phyloP scores from a whole-genome alignment of 2,888 invertebrate genomes.

The Agrotis ipsilon region DNA sequence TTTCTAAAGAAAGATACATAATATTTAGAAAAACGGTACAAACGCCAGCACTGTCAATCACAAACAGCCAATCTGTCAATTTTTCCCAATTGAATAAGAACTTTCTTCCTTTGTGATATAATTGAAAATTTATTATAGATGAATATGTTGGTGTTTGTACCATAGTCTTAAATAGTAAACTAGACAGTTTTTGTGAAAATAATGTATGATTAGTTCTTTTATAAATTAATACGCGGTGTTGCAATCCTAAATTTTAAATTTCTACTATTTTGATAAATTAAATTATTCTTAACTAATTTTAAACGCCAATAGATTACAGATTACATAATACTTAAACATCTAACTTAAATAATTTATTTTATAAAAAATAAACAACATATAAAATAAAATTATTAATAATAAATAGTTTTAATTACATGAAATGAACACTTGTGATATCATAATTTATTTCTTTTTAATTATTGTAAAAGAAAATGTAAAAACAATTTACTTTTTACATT shows the following conservation, averaged over 20 bases:
- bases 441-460: conserved; percentile 30
- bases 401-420: conserved; percentile 67
- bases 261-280: conserved; percentile 56
- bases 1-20: not conserved
- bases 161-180: not conserved
- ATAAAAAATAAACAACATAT: conserved; percentile 66
- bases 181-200: not conserved
- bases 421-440: conserved; percentile 66
- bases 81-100: too few relatives aligned
- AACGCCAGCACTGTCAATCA: too few relatives aligned
- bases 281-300: conserved; percentile 39
- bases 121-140: too few relatives aligned
- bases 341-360: conserved; percentile 54
- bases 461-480: conserved; percentile 20
- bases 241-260: conserved; percentile 39
- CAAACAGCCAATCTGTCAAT: too few relatives aligned
- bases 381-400: conserved; percentile 60
- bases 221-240: not conserved
- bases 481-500: conserved; percentile 5
- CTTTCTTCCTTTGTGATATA: too few relatives aligned
- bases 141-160: too few relatives aligned
- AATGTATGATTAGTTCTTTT: not conserved
- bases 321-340: conserved; percentile 59
- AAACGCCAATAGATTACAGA: conserved; percentile 59
- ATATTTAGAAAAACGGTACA: not conserved